Conservation (phyloP, 2,113 vertebrate species). For the Ardeotis arabs region DNA sequence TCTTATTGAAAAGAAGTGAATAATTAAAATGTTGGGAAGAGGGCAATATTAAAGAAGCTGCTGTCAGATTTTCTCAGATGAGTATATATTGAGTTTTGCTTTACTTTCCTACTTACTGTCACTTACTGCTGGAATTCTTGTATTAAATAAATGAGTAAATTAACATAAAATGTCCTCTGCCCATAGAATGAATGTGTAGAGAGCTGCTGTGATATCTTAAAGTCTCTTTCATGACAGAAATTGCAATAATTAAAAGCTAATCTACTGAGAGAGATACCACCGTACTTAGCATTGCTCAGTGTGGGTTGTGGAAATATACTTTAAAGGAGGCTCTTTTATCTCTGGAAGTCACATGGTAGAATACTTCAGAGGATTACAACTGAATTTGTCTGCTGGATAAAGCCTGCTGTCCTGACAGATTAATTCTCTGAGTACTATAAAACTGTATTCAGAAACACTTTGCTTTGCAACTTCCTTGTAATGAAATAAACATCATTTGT, state of each 20-base stretch:
- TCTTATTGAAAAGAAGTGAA: neutral
- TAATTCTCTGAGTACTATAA: conserved; percentile 15
- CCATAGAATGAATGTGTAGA: neutral
- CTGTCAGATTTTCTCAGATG: neutral
- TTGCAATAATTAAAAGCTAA: conserved; percentile 56
- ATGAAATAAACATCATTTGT: neutral
- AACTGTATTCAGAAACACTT: neutral
- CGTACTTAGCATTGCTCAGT: conserved; percentile 4
- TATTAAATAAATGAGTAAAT: conserved; percentile 36
- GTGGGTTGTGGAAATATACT: conserved; percentile 24
- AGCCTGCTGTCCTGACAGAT: conserved; percentile 35
- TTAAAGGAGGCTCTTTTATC: conserved; percentile 49
- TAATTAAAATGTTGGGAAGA: conserved; percentile 6
- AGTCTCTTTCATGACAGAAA: conserved; percentile 41
- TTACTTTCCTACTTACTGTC: conserved; percentile 20
- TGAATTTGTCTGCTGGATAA: conserved; percentile 44
- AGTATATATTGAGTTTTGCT: conserved; percentile 1
- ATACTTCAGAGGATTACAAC: conserved; percentile 59
- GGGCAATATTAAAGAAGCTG: neutral
- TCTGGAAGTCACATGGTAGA: conserved; percentile 46
- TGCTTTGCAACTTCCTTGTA: neutral
- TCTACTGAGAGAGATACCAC: conserved; percentile 30
- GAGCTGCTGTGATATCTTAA: neutral
- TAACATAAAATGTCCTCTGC: conserved; percentile 36
- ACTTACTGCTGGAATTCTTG: neutral